Conservation (phyloP, 2,113 vertebrate species). For the Orcinus orca region DNA sequence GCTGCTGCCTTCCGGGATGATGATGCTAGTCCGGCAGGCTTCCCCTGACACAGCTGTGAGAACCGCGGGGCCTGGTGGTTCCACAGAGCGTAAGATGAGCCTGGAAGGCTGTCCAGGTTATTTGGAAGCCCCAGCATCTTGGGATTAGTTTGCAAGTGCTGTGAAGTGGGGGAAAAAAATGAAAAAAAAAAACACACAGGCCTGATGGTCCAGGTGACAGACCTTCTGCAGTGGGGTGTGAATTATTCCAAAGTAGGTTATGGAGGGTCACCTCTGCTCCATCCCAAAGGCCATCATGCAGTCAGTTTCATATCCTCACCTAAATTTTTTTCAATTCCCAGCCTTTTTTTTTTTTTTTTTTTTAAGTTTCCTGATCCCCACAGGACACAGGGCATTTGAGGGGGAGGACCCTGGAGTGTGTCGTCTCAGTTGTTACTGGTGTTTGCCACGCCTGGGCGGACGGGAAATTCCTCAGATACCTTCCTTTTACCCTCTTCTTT, state of each 20-base stretch:
- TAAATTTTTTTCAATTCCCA: background rate
- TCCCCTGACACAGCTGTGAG: background rate
- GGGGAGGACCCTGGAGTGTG: background rate
- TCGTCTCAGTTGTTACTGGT: background rate
- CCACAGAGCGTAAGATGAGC: fast-evolving
- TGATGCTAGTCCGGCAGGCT: background rate
- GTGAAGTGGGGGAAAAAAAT: background rate
- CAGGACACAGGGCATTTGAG: background rate
- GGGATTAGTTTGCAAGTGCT: background rate
- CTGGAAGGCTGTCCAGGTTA: background rate
- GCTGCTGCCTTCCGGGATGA: background rate
- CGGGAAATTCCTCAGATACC: background rate
- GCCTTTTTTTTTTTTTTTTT: background rate
- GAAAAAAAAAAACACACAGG: background rate
- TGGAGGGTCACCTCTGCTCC: background rate
- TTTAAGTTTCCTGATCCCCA: background rate
- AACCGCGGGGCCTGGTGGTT: fast-evolving
- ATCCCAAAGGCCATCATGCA: background rate
- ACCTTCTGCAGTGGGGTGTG: background rate
- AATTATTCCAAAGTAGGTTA: background rate
- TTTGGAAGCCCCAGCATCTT: background rate
- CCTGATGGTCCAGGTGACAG: background rate
- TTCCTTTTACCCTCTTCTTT: background rate
- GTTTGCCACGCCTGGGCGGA: background rate
- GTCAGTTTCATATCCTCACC: background rate